Conservation (phyloP, 2,888 invertebrate genomes). For the Campaea margaritaria region DNA sequence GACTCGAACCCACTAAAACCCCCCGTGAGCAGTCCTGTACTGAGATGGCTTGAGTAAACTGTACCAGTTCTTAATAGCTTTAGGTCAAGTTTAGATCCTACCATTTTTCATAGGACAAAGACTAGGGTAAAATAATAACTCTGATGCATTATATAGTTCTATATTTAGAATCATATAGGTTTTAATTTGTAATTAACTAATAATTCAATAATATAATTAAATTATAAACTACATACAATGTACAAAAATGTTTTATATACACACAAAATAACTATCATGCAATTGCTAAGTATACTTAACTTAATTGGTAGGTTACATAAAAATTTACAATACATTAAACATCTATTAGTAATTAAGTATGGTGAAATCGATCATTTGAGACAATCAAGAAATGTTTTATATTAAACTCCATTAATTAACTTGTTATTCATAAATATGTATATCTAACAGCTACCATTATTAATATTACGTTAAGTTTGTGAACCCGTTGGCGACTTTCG, state of each 20-base stretch:
- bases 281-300: conserved; percentile 61
- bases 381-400: conserved; percentile 58
- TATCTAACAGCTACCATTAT: conserved; percentile 55
- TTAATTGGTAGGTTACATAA: conserved; percentile 73
- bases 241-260: conserved; percentile 83
- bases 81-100: too few relatives aligned
- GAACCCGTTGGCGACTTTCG: conserved; percentile 54
- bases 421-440: conserved; percentile 50
- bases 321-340: conserved; percentile 72
- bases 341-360: conserved; percentile 47
- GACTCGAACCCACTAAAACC: too few relatives aligned
- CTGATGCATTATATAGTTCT: conserved; percentile 68
- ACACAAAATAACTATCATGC: conserved; percentile 69
- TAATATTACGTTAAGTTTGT: conserved; percentile 55
- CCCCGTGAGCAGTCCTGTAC: too few relatives aligned
- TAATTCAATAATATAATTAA: conserved; percentile 70
- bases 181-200: conserved; percentile 80
- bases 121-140: conserved; percentile 42
- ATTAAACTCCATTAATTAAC: conserved; percentile 50
- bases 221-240: conserved; percentile 77
- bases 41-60: too few relatives aligned
- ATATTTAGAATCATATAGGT: conserved; percentile 81
- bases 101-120: not conserved
- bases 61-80: too few relatives aligned
- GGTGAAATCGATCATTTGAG: conserved; percentile 60